Conservation (phyloP, 2,797 vertebrate genomes). For the Geotrypetes seraphini region DNA sequence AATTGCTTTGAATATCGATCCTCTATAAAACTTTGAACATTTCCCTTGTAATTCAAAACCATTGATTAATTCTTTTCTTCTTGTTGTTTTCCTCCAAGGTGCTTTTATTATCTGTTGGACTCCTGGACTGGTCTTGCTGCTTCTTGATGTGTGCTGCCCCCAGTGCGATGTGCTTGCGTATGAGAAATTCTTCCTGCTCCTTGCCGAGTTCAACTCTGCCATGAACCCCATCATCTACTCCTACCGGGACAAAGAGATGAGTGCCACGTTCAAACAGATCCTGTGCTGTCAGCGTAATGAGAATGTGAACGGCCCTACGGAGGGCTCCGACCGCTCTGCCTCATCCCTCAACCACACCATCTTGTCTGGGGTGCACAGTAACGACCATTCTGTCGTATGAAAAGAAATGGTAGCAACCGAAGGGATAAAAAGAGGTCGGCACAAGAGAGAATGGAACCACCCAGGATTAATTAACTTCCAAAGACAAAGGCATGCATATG, state of each 20-base stretch:
- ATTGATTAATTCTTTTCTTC: background rate
- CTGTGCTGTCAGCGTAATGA: conserved; percentile 90
- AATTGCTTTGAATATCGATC: no score
- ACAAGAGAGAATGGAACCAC: background rate
- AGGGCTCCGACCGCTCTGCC: conserved; percentile 87
- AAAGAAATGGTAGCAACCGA: no score
- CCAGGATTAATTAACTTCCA: background rate
- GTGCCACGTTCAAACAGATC: conserved; percentile 92
- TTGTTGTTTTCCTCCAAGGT: conserved; percentile 48
- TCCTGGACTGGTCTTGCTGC: conserved; percentile 84
- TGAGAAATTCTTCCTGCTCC: conserved; percentile 94
- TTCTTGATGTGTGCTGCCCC: conserved; percentile 88
- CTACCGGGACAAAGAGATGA: conserved; percentile 98
- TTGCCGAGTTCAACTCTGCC: conserved; percentile 95
- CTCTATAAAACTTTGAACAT: no score
- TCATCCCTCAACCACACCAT: conserved; percentile 94
- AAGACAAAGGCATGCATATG: background rate
- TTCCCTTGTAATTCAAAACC: background rate
- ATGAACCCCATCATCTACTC: conserved; percentile 99
- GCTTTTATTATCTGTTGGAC: conserved; percentile 98
- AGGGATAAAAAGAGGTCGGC: background rate
- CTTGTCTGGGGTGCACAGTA: conserved; percentile 74
- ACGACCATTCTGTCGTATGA: conserved; percentile 91
- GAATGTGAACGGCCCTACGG: conserved; percentile 71
- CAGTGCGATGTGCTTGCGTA: conserved; percentile 81